Evolutionary conservation across 2,113 vertebrate genomes (phyloP).

Genomic region (Conger conger): DNA sequence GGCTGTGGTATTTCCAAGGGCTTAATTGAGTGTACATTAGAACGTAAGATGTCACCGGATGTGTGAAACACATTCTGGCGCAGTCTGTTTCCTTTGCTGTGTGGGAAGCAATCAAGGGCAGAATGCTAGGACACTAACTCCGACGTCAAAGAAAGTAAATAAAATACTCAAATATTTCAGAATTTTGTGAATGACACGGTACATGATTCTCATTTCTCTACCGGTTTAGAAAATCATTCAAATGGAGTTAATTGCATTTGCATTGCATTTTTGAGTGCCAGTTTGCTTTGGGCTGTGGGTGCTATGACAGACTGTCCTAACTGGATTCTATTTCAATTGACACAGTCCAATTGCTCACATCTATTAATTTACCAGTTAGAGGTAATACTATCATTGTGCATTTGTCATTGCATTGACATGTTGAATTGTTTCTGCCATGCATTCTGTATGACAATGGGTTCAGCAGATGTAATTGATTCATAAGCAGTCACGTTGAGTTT

Average conservation of each 20-base stretch:
- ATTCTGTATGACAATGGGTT: neutral
- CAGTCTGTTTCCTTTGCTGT: neutral
- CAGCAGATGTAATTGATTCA: neutral
- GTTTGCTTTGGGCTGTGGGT: neutral
- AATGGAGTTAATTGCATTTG: neutral
- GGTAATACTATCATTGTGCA: neutral
- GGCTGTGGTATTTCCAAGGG: neutral
- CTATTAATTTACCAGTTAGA: neutral
- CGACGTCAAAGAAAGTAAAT: neutral
- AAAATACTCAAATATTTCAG: neutral
- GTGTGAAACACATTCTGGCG: neutral
- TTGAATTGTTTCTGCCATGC: neutral
- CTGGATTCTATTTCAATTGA: neutral
- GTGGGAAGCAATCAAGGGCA: no score
- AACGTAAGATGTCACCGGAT: neutral
- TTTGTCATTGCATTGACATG: neutral
- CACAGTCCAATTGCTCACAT: neutral
- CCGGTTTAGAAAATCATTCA: neutral
- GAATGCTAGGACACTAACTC: no score
- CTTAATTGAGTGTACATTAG: neutral
- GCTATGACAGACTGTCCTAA: neutral
- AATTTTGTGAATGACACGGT: neutral
- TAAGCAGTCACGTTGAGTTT: neutral
- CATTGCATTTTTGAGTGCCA: neutral
- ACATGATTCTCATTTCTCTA: neutral